Conservation (phyloP, 64 coral and sea anemone species). For the Hydrozoanthus tunicans region DNA sequence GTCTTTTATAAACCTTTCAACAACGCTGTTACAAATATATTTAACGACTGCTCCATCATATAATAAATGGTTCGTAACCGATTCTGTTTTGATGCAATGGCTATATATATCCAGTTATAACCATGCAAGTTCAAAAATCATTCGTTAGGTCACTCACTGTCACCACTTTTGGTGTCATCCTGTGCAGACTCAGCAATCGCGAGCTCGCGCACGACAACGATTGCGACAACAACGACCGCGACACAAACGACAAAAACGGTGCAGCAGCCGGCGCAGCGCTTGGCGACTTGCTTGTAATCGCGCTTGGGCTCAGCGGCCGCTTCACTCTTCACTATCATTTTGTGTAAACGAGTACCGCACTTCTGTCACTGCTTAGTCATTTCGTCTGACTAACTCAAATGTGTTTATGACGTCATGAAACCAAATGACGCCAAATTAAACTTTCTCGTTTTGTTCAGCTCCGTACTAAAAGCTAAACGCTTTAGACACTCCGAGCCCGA, state of each 20-base stretch:
- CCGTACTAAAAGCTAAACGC: too few species aligned
- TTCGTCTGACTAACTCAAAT: neutral
- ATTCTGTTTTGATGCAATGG: neutral
- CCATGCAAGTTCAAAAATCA: neutral
- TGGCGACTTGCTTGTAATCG: conserved; percentile 23
- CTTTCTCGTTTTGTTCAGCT: neutral
- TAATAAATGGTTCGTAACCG: too few species aligned
- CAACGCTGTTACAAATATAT: too few species aligned
- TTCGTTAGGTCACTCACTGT: conserved; percentile 11
- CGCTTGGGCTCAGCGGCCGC: neutral
- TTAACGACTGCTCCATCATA: too few species aligned
- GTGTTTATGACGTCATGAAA: conserved; percentile 12
- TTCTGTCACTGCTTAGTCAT: neutral
- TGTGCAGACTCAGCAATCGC: conserved; percentile 38
- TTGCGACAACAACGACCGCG: conserved; percentile 58
- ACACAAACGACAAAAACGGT: conserved; percentile 70
- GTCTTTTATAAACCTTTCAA: too few species aligned
- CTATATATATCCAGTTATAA: neutral
- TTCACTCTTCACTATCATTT: conserved; percentile 34
- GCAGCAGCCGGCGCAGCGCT: conserved; percentile 51
- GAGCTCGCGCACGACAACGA: conserved; percentile 46
- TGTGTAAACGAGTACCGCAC: neutral
- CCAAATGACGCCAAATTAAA: conserved; percentile 7
- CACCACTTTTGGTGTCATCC: conserved; percentile 43
- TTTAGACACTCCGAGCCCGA: too few species aligned